Evolutionary conservation across 2,797 vertebrate genomes (phyloP).

Genomic region (Oreortyx pictus): DNA sequence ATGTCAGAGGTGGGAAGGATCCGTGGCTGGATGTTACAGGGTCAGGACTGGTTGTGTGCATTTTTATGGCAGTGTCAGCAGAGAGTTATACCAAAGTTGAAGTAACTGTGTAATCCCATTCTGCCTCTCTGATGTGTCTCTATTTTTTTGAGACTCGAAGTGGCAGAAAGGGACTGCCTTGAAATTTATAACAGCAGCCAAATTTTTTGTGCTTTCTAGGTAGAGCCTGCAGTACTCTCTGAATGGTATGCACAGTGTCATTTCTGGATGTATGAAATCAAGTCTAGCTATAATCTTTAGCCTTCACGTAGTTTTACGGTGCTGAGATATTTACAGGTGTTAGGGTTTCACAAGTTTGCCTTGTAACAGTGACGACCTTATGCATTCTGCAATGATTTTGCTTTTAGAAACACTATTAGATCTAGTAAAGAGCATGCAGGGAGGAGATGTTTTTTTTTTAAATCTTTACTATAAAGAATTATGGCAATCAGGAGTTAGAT

Average conservation of each 20-base stretch:
- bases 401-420: neutral
- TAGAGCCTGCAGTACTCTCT: neutral
- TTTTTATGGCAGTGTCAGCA: neutral
- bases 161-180: neutral
- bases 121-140: neutral
- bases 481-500: neutral
- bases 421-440: neutral
- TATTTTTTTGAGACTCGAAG: neutral
- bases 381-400: neutral
- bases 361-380: neutral
- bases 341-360: neutral
- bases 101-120: neutral
- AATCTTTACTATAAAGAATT: neutral
- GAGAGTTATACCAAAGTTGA: neutral
- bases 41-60: neutral
- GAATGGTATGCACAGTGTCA: neutral
- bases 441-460: neutral
- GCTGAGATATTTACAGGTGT: neutral
- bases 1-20: neutral
- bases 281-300: neutral
- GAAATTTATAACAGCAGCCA: fast-evolving
- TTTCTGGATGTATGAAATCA: neutral
- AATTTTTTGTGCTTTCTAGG: neutral
- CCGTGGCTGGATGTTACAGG: neutral
- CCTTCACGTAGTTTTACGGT: neutral